Evolutionary conservation across 2,797 vertebrate species (phyloP).

Genomic region (Anolis apletophallus): DNA sequence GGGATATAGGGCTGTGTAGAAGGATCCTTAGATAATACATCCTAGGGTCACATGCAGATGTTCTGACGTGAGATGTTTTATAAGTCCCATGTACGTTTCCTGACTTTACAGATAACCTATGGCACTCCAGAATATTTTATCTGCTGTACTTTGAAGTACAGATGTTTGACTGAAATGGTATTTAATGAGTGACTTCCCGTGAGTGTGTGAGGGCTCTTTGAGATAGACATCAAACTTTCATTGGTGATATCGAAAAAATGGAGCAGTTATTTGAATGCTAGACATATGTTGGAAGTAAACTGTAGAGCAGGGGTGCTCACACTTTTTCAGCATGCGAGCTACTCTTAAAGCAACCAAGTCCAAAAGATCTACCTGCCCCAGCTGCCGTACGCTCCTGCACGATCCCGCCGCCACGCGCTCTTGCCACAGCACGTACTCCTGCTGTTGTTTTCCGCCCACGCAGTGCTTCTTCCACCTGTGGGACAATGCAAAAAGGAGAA

Average conservation of each 20-base stretch:
- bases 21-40: neutral
- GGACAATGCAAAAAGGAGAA: no score
- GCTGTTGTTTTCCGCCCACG: no score
- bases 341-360: no score
- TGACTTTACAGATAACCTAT: neutral
- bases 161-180: no score
- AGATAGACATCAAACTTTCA: neutral
- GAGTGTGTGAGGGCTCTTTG: neutral
- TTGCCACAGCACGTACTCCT: no score
- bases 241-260: neutral
- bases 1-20: no score
- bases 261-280: neutral
- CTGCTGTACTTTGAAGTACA: neutral
- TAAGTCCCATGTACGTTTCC: neutral
- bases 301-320: no score
- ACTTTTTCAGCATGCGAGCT: no score
- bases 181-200: neutral
- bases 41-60: neutral
- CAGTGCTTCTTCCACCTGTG: no score
- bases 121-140: neutral
- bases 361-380: no score
- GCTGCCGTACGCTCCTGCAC: no score
- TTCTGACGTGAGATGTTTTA: neutral
- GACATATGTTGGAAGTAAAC: neutral
- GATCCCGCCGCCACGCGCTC: no score